Base-by-base conservation (phyloP, 2,797 vertebrate genomes). In the Sparidentex hasta region DNA sequence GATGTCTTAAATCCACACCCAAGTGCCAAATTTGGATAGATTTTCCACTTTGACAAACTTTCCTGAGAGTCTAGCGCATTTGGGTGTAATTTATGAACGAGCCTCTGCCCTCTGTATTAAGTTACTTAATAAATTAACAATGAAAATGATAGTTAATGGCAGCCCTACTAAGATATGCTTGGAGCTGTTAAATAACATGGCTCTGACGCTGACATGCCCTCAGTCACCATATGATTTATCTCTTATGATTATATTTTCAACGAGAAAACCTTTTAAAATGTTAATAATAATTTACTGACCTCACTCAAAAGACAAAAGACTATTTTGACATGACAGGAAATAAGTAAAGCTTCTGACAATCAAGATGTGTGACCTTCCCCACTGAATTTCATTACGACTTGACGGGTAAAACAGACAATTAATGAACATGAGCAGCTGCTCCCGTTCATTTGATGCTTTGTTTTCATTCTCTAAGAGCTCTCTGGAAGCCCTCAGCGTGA, bases 401-500 rank as follows among this genome's bases (percentile, higher is more conserved):
- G 23, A 7, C 3, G 11, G 29, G 44, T 21, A 21, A 65, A 73
- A 72, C 56, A 72, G 59, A 46, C 11, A 27, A 51, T 52, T 23
- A 71, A 62, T 23, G 55, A 78, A 47, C 41, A 41, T 0, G 9
- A 59, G 46, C 67, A 54, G 80, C 72, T 43, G 54, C 23, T 18
- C 5, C 5, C 0, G 44, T 50, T 71, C 23, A 9, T 61, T 58
- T 51, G 44, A 2, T 6, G 59, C 38, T 79, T 44, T 47, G 80
- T 47, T 65, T 68, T 78, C 27, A 20, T 2, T 62, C n/a, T 11
- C 27, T 38, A 27, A 2, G 23, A 41, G 41, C 44, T 47, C 21
- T 38, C 46, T 20, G 20, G 51, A 27, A 56, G 50, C 61, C 12
- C 51, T 71, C 33, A 1, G 46, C 41, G 23, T 71, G 44, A 51